phyloP scores from a whole-genome alignment of 2,888 invertebrate species.

The Eumerus sabulonum region DNA sequence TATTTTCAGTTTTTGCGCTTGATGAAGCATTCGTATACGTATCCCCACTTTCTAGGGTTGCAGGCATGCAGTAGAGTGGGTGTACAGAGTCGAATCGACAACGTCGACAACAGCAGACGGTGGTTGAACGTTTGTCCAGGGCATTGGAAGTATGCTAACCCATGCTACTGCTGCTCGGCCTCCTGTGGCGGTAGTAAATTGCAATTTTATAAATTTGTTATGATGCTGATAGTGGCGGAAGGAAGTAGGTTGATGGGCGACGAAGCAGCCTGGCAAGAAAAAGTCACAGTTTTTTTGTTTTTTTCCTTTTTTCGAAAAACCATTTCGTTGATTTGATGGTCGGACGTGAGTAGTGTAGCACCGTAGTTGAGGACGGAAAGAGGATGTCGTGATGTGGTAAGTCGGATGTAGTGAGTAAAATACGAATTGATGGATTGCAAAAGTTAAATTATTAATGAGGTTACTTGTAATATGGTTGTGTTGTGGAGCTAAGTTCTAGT shows the following conservation, averaged over 20 bases:
- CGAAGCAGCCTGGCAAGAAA: not conserved
- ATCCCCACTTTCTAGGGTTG: slow-evolving; percentile 24
- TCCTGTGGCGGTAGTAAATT: slow-evolving; percentile 57
- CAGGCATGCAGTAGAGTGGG: slow-evolving; percentile 46
- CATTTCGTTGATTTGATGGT: slow-evolving; percentile 65
- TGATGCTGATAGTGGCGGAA: slow-evolving; percentile 49
- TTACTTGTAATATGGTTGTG: slow-evolving; percentile 9
- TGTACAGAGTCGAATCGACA: not conserved
- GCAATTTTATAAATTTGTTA: slow-evolving; percentile 69
- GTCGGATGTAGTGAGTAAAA: slow-evolving; percentile 28
- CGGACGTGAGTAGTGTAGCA: slow-evolving; percentile 33
- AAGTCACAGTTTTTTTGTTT: too few species aligned
- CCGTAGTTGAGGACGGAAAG: slow-evolving; percentile 24
- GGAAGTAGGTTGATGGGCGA: slow-evolving; percentile 1
- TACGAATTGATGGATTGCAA: slow-evolving; percentile 61
- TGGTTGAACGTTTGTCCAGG: slow-evolving; percentile 13
- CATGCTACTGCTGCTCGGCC: slow-evolving; percentile 26
- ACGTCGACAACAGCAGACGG: not conserved
- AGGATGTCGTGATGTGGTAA: slow-evolving; percentile 37
- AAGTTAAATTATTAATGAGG: slow-evolving; percentile 63
- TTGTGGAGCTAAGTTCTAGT: slow-evolving; percentile 25
- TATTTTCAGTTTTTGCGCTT: slow-evolving; percentile 52
- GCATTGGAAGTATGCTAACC: slow-evolving; percentile 39
- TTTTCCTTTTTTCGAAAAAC: slow-evolving; percentile 40
- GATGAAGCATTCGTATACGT: slow-evolving; percentile 45